Percentiles rank a stretch among this genome's conserved stretches.
Evolutionary conservation across 2,113 vertebrate genomes (phyloP).

Genomic region (Stigmatopora argus): DNA sequence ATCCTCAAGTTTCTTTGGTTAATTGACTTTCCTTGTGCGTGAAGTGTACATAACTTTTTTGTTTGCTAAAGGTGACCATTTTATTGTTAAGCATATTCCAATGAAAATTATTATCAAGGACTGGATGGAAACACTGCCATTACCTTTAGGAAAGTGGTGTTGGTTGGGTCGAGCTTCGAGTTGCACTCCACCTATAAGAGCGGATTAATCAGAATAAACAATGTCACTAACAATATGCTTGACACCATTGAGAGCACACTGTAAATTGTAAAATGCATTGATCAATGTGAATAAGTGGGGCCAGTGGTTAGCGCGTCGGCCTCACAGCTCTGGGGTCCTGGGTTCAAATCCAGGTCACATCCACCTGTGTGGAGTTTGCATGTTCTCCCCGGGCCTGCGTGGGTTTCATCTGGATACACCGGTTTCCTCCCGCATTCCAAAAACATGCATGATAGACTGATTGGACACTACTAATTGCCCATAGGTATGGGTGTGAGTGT

Average conservation of each 20-base stretch:
- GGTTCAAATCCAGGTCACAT: no score
- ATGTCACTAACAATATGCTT: neutral
- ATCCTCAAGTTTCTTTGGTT: neutral
- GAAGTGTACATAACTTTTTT: no score
- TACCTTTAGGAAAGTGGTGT: conserved; percentile 97
- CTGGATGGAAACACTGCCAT: neutral
- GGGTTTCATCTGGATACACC: no score
- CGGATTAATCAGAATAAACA: conserved; percentile 1
- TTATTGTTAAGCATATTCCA: neutral
- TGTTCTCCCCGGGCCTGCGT: no score
- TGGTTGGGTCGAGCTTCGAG: conserved; percentile 95
- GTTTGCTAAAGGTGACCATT: neutral
- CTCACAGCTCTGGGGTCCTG: no score
- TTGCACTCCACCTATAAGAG: conserved; percentile 89
- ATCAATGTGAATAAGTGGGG: no score
- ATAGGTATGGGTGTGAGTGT: no score
- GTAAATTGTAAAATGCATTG: neutral
- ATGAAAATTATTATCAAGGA: neutral
- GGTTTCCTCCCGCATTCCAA: no score
- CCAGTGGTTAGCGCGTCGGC: no score
- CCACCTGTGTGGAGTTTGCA: no score
- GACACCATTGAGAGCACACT: neutral
- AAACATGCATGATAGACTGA: no score
- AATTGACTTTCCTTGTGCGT: neutral
- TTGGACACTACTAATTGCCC: no score